These are phyloP conservation scores for Drosophila parthenogenetica DNA, from an alignment of 2,888 invertebrate genomes.

Conservation along the genomic window DNA sequence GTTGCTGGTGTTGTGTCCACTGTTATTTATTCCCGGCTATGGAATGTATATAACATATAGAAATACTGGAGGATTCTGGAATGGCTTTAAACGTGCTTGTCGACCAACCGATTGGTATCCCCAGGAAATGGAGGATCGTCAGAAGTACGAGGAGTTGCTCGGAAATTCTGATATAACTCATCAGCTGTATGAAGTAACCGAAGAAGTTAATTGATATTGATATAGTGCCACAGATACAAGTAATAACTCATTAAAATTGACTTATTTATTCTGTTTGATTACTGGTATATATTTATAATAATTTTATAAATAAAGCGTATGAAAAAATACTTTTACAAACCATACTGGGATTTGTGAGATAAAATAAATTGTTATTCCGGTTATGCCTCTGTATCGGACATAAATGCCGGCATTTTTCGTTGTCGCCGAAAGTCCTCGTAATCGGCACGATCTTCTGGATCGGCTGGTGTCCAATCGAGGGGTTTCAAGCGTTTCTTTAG, in stretches of 20 bases:
- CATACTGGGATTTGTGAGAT: not conserved
- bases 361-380: not conserved
- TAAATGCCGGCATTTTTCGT: conserved; percentile 49
- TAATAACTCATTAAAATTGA: conserved; percentile 26
- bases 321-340: not conserved
- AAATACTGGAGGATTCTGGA: conserved; percentile 69
- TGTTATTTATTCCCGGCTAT: conserved; percentile 80
- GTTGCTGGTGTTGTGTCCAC: conserved; percentile 65
- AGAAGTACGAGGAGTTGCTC: conserved; percentile 79
- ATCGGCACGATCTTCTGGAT: conserved; percentile 64
- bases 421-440: conserved; percentile 63
- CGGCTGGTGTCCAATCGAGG: conserved; percentile 88
- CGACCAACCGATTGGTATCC: conserved; percentile 84
- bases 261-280: not conserved
- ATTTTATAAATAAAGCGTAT: no score
- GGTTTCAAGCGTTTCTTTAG: conserved; percentile 83
- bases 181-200: conserved; percentile 75
- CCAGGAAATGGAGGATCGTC: conserved; percentile 72
- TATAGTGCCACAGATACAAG: not conserved
- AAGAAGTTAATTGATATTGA: conserved; percentile 57
- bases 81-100: conserved; percentile 75
- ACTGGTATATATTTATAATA: no score
- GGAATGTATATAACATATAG: conserved; percentile 69
- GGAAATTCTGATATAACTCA: conserved; percentile 81
- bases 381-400: conserved; percentile 61